Evolutionary conservation across 2,888 invertebrate species (phyloP), one percentile per base, ranked within the genome.

Genomic region (Pollenia angustigena): DNA sequence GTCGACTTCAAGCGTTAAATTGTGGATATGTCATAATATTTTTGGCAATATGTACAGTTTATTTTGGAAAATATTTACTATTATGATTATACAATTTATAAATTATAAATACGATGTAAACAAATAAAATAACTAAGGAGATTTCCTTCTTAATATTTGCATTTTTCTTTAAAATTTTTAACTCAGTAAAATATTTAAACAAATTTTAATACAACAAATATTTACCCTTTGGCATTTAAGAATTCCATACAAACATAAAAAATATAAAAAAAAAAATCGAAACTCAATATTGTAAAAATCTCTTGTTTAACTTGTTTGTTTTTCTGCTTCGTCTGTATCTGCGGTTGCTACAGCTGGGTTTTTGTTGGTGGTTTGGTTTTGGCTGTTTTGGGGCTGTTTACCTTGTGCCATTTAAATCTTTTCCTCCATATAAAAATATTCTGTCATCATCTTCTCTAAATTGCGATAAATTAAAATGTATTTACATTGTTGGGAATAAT

Each of bases 281-380:
- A 72, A 72, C 60, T 74, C 48, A 48, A 50, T 60, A 32, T 50
- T 60, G 60, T 40, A 74, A 60, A 74, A 74, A 48, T 12, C 32
- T 74, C 50, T 74, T 46, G 66, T 66, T 46, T n/a, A 76, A 76
- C 52, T 76, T 76, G 76, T 76, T 66, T 76, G 14, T 66, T 66
- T 18, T 42, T 42, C 46, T n/a, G n/a, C 9, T 75, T 62, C 44
- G n/a, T 54, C 54, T 44, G 54, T 6, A 32, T 18, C 44, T n/a
- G 64, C 32, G 32, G 4, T 32, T 32, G 32, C 32, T 32, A 32
- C 32, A 32, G 32, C 32, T n/a, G 23, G 52, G n/a, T n/a, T n/a
- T 54, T 52, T 12, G 50, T 54, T 64, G 44, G 23, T 54, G 64
- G 60, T n/a, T 56, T 42, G 11, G 10, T 14, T 18, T 23, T 42